Conservation (phyloP, 2,888 invertebrate genomes). For the Hypena proboscidalis region DNA sequence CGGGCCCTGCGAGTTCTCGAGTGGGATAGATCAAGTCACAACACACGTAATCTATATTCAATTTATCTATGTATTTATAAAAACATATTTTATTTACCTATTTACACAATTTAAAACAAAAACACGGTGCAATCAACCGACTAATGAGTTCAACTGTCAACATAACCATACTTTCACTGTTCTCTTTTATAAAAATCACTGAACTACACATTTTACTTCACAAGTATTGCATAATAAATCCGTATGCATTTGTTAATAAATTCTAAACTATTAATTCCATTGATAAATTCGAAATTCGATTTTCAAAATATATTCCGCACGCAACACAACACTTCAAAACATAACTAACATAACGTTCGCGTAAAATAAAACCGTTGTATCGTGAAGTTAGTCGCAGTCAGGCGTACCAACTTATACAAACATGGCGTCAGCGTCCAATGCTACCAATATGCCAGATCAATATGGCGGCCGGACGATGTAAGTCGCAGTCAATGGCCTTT, state of each 20-base stretch:
- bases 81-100: conserved; percentile 31
- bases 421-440: conserved; percentile 27
- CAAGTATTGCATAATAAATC: conserved; percentile 19
- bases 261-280: conserved; percentile 56
- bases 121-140: conserved; percentile 24
- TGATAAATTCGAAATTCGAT: conserved; percentile 48
- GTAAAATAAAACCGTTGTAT: conserved; percentile 62
- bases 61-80: conserved; percentile 11
- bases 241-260: conserved; percentile 18
- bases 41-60: conserved; percentile 6
- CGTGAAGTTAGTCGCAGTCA: conserved; percentile 62
- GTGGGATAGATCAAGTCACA: conserved; percentile 41
- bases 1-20: conserved; percentile 52
- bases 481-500: conserved; percentile 68
- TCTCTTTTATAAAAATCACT: conserved; percentile 26
- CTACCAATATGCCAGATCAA: conserved; percentile 34
- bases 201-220: conserved; percentile 26
- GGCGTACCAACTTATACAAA: conserved; percentile 34
- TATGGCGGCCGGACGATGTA: conserved; percentile 40
- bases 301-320: conserved; percentile 37
- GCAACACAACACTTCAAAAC: conserved; percentile 65
- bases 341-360: conserved; percentile 75
- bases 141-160: conserved; percentile 61
- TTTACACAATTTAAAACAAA: conserved; percentile 22
- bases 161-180: conserved; percentile 74